Evolutionary conservation across 2,888 invertebrate genomes (phyloP), one percentile per base, ranked within the genome.

Genomic region (Craniophora ligustri): DNA sequence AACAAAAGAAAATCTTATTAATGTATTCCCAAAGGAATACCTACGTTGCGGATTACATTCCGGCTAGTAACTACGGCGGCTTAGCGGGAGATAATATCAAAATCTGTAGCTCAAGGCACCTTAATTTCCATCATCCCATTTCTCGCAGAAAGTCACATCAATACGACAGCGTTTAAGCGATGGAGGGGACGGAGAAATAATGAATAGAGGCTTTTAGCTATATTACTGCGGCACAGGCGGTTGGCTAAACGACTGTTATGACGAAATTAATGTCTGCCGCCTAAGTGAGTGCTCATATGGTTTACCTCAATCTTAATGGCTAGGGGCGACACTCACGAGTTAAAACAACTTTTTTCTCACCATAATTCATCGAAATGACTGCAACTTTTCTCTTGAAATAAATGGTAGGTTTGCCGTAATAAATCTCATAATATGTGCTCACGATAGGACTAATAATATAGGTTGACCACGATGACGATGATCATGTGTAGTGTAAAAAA

Each of bases 121-220:
- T 67, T 68, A 67, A 76, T 68, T 67, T 67, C 65, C 72, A 71
- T 75, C 70, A 74, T 75, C 63, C 60, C 64, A 69, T 70, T 69
- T 57, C 41, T 51, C 61, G 63, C 72, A 72, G 67, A 73, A 67
- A 79, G 72, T 76, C 77, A 71, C 75, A 78, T 78, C 79, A 78
- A 78, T 81, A 78, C 72, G 70, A 70, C 69, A 65, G 40, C 57
- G 62, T 72, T 76, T 72, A 71, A 74, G 69, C 72, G 64, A 69
- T 69, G 74, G 67, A 75, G 78, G 71, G 71, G 72, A 67, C 55
- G 58, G 75, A 75, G 71, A 56, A 67, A 73, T 76, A 85, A 87
- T 87, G 84, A 88, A 89, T 86, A 84, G 82, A 82, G 67, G 87
- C 88, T 89, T 85, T 89, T 85, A 89, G 84, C 82, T 73, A 79